Evolutionary conservation across 2,888 invertebrate species (phyloP).

Genomic region (Synanthedon vespiformis): DNA sequence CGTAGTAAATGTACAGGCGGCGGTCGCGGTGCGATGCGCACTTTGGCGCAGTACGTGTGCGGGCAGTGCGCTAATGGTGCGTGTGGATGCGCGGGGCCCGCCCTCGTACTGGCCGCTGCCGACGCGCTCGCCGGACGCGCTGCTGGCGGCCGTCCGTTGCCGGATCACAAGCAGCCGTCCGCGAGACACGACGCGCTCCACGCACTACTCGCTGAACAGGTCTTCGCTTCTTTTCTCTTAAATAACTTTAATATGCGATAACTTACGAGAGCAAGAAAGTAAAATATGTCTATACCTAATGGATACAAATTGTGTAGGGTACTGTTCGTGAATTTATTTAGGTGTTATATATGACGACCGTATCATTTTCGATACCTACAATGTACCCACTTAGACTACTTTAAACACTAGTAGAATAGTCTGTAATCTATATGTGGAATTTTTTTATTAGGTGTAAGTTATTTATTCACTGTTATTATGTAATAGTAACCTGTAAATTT

Average conservation of each 20-base stretch:
- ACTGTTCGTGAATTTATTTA: too few species aligned
- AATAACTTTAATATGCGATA: neutral
- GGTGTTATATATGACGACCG: too few species aligned
- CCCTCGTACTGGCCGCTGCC: constrained; percentile 78
- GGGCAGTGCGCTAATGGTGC: constrained; percentile 11
- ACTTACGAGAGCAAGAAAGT: too few species aligned
- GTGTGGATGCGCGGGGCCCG: constrained; percentile 72
- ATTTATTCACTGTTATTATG: too few species aligned
- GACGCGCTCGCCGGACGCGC: constrained; percentile 81
- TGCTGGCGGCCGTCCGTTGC: constrained; percentile 76
- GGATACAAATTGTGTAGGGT: too few species aligned
- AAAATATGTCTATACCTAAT: too few species aligned
- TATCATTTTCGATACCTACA: too few species aligned
- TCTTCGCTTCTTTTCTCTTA: constrained; percentile 6
- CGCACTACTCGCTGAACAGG: constrained; percentile 38
- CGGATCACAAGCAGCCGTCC: constrained; percentile 62
- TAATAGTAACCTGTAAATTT: too few species aligned
- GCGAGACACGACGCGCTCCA: constrained; percentile 73
- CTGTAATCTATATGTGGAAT: too few species aligned
- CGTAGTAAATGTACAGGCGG: constrained; percentile 21
- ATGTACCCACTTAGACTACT: too few species aligned
- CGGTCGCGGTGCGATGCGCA: constrained; percentile 73
- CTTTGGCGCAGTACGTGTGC: constrained; percentile 64
- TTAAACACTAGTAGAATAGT: too few species aligned
- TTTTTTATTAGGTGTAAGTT: too few species aligned